Percentiles rank a stretch among this genome's conserved stretches.
These are phyloP conservation scores for Fregetta grallaria DNA, from an alignment of 2,113 vertebrate genomes.

Conservation along the genomic window DNA sequence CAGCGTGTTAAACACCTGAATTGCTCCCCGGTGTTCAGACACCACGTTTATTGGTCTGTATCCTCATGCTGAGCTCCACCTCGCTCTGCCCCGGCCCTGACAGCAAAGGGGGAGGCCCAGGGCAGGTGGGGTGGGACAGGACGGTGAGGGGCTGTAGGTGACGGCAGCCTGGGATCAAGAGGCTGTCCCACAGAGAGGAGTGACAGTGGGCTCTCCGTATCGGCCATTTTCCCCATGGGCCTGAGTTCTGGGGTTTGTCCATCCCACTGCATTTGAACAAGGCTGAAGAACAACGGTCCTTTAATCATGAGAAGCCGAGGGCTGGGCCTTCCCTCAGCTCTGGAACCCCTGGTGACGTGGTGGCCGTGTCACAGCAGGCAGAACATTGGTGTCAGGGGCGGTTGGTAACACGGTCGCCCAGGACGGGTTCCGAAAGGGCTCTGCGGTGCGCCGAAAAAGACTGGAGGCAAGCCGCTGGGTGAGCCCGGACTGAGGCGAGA, in stretches of 20 bases:
- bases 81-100: background rate
- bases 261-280: background rate
- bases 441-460: rapidly evolving
- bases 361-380: background rate
- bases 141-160: background rate
- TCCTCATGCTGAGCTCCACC: background rate
- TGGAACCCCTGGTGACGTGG: too few relatives aligned
- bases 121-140: background rate
- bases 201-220: background rate
- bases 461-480: rapidly evolving
- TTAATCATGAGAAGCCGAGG: background rate
- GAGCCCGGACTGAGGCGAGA: background rate
- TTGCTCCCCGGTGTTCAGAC: background rate
- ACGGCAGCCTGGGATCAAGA: rapidly evolving
- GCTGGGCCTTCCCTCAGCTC: background rate
- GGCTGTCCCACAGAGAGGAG: background rate
- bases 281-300: background rate
- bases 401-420: background rate
- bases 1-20: too few relatives aligned
- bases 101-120: background rate
- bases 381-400: background rate
- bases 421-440: background rate
- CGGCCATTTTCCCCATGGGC: too few relatives aligned
- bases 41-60: too few relatives aligned
- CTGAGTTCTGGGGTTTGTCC: background rate